A percentile compares a stretch with the other conserved stretches of the same genome.
These are phyloP conservation scores for Onychostruthus taczanowskii DNA, from an alignment of 2,113 vertebrate genomes.

Conservation along the genomic window DNA sequence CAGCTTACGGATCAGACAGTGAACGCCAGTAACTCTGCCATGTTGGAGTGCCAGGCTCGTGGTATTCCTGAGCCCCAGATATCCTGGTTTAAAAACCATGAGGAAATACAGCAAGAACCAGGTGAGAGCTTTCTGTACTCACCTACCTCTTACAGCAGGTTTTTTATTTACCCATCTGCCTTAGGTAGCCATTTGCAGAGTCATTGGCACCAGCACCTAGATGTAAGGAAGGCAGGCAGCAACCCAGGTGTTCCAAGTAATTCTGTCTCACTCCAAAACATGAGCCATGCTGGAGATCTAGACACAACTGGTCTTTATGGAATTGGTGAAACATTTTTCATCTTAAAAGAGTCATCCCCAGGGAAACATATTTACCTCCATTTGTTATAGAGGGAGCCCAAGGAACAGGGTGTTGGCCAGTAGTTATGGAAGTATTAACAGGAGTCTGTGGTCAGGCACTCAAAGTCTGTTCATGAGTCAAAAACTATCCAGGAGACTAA, in stretches of 20 bases:
- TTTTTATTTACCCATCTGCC: not conserved
- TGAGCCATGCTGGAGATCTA: not conserved
- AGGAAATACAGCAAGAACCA: constrained; percentile 81
- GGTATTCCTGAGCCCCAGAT: constrained; percentile 85
- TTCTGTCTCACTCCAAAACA: not conserved
- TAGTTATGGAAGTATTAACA: fast-evolving
- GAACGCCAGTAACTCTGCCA: constrained; percentile 85
- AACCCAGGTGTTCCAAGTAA: fast-evolving
- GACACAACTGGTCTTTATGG: not conserved
- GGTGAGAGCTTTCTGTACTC: constrained; percentile 76
- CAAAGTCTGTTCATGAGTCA: not conserved
- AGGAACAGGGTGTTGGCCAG: not conserved
- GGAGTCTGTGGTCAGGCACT: not conserved
- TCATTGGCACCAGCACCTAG: not conserved
- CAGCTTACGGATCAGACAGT: constrained; percentile 84
- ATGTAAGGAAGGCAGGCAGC: not conserved
- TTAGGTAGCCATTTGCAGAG: not conserved
- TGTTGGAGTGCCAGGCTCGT: constrained; percentile 77
- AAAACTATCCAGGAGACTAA: not conserved
- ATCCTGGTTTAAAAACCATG: constrained; percentile 91
- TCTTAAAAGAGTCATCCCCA: not conserved
- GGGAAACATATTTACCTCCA: not conserved
- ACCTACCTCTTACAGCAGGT: not conserved
- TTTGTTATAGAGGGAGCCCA: not conserved
- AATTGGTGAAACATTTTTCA: not conserved